Percentiles rank a stretch among this genome's conserved stretches.
Evolutionary conservation across 2,113 vertebrate genomes (phyloP).

Genomic region (Aspidoscelis tigris): DNA sequence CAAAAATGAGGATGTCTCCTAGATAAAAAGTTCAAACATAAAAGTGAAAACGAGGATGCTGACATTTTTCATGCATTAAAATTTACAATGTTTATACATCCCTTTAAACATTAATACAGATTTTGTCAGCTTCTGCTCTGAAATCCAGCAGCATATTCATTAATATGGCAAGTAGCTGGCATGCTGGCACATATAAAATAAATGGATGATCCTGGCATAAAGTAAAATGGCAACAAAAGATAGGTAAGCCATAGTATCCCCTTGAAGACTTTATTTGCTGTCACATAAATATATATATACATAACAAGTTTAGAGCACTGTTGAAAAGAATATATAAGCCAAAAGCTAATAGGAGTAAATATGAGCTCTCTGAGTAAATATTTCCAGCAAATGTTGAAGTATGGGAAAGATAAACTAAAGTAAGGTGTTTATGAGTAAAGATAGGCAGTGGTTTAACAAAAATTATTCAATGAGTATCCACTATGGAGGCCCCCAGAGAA

Average conservation of each 20-base stretch:
- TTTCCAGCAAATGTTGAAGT: slow-evolving; percentile 6
- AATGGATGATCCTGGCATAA: slow-evolving; percentile 19
- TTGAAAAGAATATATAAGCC: slow-evolving; percentile 1
- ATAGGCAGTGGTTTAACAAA: not conserved
- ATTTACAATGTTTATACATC: slow-evolving; percentile 6
- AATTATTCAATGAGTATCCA: not conserved
- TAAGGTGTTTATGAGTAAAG: not conserved
- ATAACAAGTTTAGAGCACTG: slow-evolving; percentile 4
- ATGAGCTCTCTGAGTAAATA: not conserved
- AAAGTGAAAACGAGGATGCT: slow-evolving; percentile 28
- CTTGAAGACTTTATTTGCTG: not conserved
- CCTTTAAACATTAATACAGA: slow-evolving; percentile 47
- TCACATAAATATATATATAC: not conserved
- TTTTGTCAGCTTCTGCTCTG: slow-evolving; percentile 22
- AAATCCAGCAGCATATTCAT: not conserved
- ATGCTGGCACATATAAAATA: slow-evolving; percentile 34
- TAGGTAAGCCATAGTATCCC: not conserved
- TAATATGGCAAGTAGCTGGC: not conserved
- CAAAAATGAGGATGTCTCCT: slow-evolving; percentile 22
- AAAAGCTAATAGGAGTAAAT: slow-evolving; percentile 8
- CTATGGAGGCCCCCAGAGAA: not conserved
- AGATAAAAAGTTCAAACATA: slow-evolving; percentile 26
- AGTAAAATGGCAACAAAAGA: slow-evolving; percentile 15
- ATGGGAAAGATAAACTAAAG: not conserved
- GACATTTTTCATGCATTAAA: slow-evolving; percentile 41